Conservation (phyloP, 2,113 vertebrate species). For the Atrichornis clamosus region DNA sequence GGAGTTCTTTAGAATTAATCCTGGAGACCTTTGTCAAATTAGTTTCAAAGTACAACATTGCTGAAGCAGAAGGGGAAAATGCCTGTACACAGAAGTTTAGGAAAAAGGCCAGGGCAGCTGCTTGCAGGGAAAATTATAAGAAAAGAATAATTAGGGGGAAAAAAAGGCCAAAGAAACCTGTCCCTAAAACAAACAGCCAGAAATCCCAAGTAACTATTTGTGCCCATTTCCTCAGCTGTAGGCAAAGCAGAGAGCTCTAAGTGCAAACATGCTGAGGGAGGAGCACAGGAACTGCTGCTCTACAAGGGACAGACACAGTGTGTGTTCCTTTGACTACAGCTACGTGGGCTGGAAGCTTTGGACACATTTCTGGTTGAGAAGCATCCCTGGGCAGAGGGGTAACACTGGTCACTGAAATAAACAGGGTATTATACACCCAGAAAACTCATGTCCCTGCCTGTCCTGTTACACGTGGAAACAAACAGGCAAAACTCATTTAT, state of each 20-base stretch:
- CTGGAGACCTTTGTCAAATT: background rate
- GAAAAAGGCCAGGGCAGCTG: background rate
- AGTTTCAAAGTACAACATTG: background rate
- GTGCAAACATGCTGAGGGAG: background rate
- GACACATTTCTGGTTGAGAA: background rate
- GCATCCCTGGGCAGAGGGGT: background rate
- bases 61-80: background rate
- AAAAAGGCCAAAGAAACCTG: background rate
- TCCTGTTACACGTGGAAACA: background rate
- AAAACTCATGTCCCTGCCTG: background rate
- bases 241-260: background rate
- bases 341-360: background rate
- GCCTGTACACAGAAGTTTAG: background rate
- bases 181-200: background rate
- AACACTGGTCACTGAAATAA: background rate
- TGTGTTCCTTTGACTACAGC: background rate
- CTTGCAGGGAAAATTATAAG: background rate
- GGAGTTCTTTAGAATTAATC: background rate
- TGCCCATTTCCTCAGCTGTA: background rate
- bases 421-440: background rate
- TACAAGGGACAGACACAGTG: background rate
- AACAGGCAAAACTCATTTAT: background rate
- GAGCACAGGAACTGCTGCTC: background rate
- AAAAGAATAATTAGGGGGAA: rapidly evolving
- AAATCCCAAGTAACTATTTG: background rate